Evolutionary conservation across 2,113 vertebrate genomes (phyloP), one percentile per base, ranked within the genome.

Genomic region (Takifugu bimaculatus): DNA sequence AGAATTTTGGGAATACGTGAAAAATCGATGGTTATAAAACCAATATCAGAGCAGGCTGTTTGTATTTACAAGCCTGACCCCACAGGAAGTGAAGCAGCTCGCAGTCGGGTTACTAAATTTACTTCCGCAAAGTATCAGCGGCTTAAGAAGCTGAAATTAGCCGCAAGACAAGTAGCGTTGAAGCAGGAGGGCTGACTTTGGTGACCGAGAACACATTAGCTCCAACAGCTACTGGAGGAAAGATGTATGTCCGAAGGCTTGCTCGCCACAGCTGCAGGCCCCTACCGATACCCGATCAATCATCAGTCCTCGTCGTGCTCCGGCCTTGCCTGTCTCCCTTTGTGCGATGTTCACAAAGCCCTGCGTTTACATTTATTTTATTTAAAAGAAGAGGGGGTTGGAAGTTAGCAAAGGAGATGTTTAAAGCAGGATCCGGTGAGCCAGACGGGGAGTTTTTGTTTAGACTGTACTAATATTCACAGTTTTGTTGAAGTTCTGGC

Each of bases 111-210:
- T 75, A 79, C 66, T 81, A 76, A 68, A 80, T 70, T 77, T 79
- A 35, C 73, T 78, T 62, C 58, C 58, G 56, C 65, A 63, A 72
- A 77, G 50, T 27, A 71, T 75, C 77, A 85, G 68, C 84, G 79
- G 80, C 73, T 88, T 87, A 88, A 29, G 49, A 65, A 50, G 51
- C 78, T 72, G 70, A 72, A 87, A 84, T 88, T 85, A 89, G 83
- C 78, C 25, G 14, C 32, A 27, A 63, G 68, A 57, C 28, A 50
- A 68, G 57, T 25, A 29, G 39, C 5, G 12, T 29, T 25, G 39
- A 64, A 61, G 60, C 2, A 55, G 52, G 28, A 65, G 54, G 68
- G 62, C 53, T 28, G 55, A 58, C 75, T 71, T 79, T 60, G 57
- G 64, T 48, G 44, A 29, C 1, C 2, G 62, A 84, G 78, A 80